A percentile compares a stretch with the other conserved stretches of the same genome.
These are phyloP conservation scores for Cremastinae sp. DNA, from an alignment of 2,888 invertebrate species.

Conservation along the genomic window DNA sequence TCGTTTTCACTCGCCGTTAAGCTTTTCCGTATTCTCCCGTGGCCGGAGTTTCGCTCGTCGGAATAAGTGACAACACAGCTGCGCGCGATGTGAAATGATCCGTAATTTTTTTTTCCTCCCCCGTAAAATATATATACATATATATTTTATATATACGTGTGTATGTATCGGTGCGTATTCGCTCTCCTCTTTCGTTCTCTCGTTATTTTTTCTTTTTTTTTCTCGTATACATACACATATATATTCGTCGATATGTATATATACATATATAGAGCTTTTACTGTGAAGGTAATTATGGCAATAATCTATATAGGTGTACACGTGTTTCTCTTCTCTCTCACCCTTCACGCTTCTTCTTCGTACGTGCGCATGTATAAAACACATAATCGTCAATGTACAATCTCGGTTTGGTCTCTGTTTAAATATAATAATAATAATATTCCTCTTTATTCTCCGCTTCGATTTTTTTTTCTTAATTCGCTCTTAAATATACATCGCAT, in stretches of 20 bases:
- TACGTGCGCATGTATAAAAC: slow-evolving; percentile 66
- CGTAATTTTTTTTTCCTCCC: slow-evolving; percentile 33
- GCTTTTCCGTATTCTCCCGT: too few species aligned
- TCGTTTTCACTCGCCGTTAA: too few species aligned
- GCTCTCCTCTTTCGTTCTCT: too few species aligned
- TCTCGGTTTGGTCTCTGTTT: slow-evolving; percentile 58
- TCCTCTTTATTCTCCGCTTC: too few species aligned
- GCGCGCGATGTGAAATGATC: slow-evolving; percentile 48
- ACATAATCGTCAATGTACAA: slow-evolving; percentile 67
- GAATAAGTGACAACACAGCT: slow-evolving; percentile 47
- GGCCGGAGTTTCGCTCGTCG: too few species aligned
- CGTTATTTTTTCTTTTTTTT: too few species aligned
- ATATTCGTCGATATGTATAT: slow-evolving; percentile 60
- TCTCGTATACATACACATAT: slow-evolving; percentile 36
- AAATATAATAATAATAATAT: too few species aligned
- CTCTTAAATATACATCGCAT: slow-evolving; percentile 44
- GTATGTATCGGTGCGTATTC: slow-evolving; percentile 42
- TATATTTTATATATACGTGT: slow-evolving; percentile 52
- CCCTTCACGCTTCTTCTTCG: slow-evolving; percentile 23
- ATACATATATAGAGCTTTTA: slow-evolving; percentile 61
- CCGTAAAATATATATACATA: slow-evolving; percentile 49
- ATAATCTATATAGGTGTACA: slow-evolving; percentile 58
- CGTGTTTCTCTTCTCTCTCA: slow-evolving; percentile 29
- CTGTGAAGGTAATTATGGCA: slow-evolving; percentile 56
- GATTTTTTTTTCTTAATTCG: too few species aligned